phyloP scores from a whole-genome alignment of 1,140 invertebrate species.

The Belonocnema kinseyi region DNA sequence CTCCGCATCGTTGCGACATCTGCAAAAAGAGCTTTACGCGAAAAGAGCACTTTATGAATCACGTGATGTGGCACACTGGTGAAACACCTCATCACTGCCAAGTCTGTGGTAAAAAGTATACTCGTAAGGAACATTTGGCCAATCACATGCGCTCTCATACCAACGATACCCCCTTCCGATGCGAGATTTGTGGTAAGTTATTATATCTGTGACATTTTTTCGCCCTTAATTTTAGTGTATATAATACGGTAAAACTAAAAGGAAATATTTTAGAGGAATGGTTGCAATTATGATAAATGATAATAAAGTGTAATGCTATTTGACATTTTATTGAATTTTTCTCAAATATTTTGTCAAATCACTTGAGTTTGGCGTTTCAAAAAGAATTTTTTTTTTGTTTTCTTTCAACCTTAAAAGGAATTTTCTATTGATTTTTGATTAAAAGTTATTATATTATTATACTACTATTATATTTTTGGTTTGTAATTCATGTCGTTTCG shows the following conservation, averaged over 20 bases:
- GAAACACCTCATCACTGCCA: slow-evolving; percentile 85
- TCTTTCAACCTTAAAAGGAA: too few relatives aligned
- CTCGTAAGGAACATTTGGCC: slow-evolving; percentile 85
- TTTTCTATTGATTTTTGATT: too few relatives aligned
- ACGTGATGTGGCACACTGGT: slow-evolving; percentile 82
- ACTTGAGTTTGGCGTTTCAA: too few relatives aligned
- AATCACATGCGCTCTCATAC: slow-evolving; percentile 89
- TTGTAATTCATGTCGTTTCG: too few relatives aligned
- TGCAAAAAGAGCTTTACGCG: slow-evolving; percentile 82
- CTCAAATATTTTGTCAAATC: too few relatives aligned
- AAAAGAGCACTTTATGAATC: slow-evolving; percentile 83
- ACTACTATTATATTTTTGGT: too few relatives aligned
- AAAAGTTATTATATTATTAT: too few relatives aligned
- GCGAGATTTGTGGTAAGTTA: slow-evolving; percentile 85
- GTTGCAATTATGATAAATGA: too few relatives aligned
- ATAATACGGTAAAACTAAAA: too few relatives aligned
- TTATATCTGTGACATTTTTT: neutral
- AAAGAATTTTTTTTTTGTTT: too few relatives aligned
- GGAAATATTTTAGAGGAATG: neutral
- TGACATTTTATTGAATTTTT: neutral
- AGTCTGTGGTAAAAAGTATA: slow-evolving; percentile 86
- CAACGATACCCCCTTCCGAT: slow-evolving; percentile 87
- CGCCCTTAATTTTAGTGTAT: too few relatives aligned
- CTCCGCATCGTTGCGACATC: slow-evolving; percentile 84
- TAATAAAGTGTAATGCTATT: neutral